phyloP scores from a whole-genome alignment of 2,888 invertebrate genomes.

The Metacarcinus magister region DNA sequence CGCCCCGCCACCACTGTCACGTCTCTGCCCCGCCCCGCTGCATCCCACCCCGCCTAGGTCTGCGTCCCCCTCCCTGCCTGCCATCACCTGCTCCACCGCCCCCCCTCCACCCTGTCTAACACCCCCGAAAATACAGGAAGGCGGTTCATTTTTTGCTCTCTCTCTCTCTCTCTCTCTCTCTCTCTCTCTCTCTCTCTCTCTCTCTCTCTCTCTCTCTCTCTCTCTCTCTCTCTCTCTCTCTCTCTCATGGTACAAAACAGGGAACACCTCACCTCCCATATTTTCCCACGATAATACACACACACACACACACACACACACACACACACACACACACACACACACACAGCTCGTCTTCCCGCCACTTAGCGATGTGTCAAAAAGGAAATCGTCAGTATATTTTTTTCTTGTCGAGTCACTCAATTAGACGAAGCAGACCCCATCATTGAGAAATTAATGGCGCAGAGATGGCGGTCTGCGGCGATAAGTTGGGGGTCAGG shows the following conservation, averaged over 20 bases:
- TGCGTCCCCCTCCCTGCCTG: background rate
- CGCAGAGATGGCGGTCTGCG: background rate
- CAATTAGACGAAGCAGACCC: slow-evolving; percentile 29
- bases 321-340: background rate
- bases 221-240: background rate
- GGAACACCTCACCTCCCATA: background rate
- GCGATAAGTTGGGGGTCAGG: background rate
- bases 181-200: background rate
- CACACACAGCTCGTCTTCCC: slow-evolving; percentile 3
- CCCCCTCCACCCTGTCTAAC: background rate
- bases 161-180: no score
- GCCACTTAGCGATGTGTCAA: slow-evolving; percentile 45
- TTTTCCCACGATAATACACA: background rate
- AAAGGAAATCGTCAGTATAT: slow-evolving; percentile 1
- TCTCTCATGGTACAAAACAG: background rate
- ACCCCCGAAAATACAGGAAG: background rate
- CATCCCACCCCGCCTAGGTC: background rate
- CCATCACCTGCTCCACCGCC: background rate
- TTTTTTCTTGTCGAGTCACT: slow-evolving; percentile 39
- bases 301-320: background rate
- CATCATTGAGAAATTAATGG: slow-evolving; percentile 41
- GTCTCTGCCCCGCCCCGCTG: background rate
- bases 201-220: background rate
- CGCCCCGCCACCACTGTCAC: background rate
- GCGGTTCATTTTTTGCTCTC: background rate